Base-by-base conservation (phyloP, 2,888 invertebrate species). In the Brachypterus glaber region DNA sequence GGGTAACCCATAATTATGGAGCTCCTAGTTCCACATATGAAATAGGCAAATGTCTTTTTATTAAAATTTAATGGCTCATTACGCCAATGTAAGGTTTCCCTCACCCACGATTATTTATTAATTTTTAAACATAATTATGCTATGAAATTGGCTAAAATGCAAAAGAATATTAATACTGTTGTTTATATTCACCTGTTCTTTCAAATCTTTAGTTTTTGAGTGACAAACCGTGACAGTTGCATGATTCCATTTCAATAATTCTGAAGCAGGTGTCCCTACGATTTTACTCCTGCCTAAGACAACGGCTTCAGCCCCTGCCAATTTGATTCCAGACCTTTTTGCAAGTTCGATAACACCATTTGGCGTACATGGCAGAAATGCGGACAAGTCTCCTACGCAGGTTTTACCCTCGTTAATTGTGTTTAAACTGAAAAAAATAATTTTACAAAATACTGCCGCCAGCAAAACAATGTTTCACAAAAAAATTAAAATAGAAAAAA, bases 161-260 rank as follows among this genome's bases (percentile, higher is more conserved):
- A n/a, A n/a, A n/a, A n/a, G n/a, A n/a, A n/a, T n/a, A n/a, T n/a
- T n/a, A n/a, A n/a, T n/a, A n/a, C n/a, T n/a, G n/a, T n/a, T n/a
- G n/a, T n/a, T n/a, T n/a, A n/a, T n/a, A 9, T 13, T 27, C 39
- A 88, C 88, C 57, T 83, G 74, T 62, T 77, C 74, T 37, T 76
- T 74, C 42, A 96, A 68, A 63, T 93, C 77, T 55, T 76, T 79
- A 0, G 97, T 97, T 68, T 81, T 85, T 0, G 97, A 96, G 66
- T 99, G 98, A 56, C 97, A 97, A 24, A 92, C 78, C 1, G 97
- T 97, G 3, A 96, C 95, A 1, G 98, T 98, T 1, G 93, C 96
- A 64, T 98, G 76, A 51, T 91, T 79, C 96, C 96, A 97, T 63
- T 92, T 89, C 24, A 99, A 74, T 17, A 98, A 72, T 64, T 95